Evolutionary conservation across 2,113 vertebrate species (phyloP).

Genomic region (Henicopernis longicauda): DNA sequence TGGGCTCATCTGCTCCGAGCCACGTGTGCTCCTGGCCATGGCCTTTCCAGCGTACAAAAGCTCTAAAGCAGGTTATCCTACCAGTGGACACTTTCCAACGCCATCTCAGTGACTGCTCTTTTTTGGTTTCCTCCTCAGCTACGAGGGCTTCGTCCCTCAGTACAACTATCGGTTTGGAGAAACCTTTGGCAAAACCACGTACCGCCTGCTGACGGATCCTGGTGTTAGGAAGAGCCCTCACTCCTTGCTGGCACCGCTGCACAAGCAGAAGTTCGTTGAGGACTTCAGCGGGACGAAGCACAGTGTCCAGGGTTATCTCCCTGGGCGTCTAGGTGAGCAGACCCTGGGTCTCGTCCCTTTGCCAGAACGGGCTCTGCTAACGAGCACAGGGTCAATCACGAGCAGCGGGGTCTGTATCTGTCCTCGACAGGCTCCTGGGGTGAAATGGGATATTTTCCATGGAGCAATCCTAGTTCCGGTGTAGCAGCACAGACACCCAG

Average conservation of each 20-base stretch:
- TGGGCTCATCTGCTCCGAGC: fast-evolving
- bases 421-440: background rate
- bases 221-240: fast-evolving
- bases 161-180: background rate
- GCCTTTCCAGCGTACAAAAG: fast-evolving
- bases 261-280: fast-evolving
- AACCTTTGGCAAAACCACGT: background rate
- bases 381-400: fast-evolving
- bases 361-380: fast-evolving
- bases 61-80: background rate
- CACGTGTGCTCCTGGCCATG: fast-evolving
- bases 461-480: fast-evolving
- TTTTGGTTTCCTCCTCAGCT: background rate
- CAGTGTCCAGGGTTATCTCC: background rate
- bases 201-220: background rate
- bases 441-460: fast-evolving
- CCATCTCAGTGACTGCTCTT: fast-evolving
- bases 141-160: background rate
- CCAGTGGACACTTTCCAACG: fast-evolving
- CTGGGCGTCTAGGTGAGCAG: background rate
- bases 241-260: background rate
- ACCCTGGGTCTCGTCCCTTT: fast-evolving
- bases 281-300: fast-evolving
- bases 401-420: fast-evolving
- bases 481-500: fast-evolving